phyloP scores from a whole-genome alignment of 2,113 vertebrate genomes.

The Pollachius pollachius region DNA sequence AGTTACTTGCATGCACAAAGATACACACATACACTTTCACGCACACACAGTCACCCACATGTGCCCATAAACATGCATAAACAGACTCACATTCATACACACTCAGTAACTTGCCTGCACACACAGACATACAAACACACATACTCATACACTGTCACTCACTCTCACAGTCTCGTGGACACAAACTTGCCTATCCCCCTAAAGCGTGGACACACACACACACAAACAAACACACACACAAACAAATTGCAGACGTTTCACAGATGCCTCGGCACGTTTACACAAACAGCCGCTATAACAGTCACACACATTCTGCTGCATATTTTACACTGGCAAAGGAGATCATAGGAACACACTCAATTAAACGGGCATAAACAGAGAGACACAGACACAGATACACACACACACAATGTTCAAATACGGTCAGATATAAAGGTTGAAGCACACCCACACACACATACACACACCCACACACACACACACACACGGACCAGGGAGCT shows the following conservation, averaged over 20 bases:
- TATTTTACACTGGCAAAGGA: slow-evolving; percentile 28
- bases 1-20: neutral
- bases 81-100: neutral
- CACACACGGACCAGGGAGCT: slow-evolving; percentile 85
- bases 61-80: slow-evolving; percentile 7
- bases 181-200: too few relatives aligned
- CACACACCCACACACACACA: slow-evolving; percentile 23
- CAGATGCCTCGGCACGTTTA: slow-evolving; percentile 18
- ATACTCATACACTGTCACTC: neutral
- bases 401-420: neutral
- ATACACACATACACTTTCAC: neutral
- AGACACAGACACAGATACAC: slow-evolving; percentile 51
- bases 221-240: slow-evolving; percentile 6
- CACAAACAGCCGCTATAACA: slow-evolving; percentile 47
- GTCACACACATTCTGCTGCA: slow-evolving; percentile 33
- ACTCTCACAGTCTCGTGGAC: neutral
- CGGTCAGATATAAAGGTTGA: too few relatives aligned
- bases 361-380: slow-evolving; percentile 11
- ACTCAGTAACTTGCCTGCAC: neutral
- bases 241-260: slow-evolving; percentile 37
- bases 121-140: slow-evolving; percentile 8
- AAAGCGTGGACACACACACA: neutral
- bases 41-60: neutral
- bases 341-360: slow-evolving; percentile 36
- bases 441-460: slow-evolving; percentile 9